These are phyloP conservation scores for Deroptyus accipitrinus DNA, from an alignment of 2,113 vertebrate species.

Conservation along the genomic window DNA sequence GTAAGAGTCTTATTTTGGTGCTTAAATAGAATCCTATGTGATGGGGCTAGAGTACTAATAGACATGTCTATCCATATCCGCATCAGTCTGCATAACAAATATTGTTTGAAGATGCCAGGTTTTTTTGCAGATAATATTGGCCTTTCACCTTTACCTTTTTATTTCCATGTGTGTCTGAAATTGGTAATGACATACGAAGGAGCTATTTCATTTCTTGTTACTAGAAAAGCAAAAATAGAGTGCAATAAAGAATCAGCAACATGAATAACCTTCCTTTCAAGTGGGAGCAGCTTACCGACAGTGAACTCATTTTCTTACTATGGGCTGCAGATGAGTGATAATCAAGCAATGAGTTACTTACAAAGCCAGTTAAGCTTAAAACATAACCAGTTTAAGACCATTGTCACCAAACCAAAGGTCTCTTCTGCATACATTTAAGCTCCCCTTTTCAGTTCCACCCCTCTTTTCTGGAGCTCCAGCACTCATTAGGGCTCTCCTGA, in stretches of 20 bases:
- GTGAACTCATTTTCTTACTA: neutral
- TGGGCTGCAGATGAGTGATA: neutral
- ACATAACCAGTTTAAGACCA: neutral
- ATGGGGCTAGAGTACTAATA: neutral
- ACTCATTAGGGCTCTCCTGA: neutral
- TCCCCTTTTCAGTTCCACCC: neutral
- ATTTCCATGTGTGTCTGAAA: neutral
- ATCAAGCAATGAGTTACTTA: neutral
- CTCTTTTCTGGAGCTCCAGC: neutral
- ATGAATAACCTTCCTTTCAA: neutral
- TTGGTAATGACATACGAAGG: neutral
- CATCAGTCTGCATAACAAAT: neutral
- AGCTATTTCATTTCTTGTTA: neutral
- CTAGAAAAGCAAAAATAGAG: neutral
- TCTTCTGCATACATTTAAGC: neutral
- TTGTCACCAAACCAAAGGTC: neutral
- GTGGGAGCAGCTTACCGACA: neutral
- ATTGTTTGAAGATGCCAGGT: neutral
- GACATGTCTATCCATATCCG: neutral
- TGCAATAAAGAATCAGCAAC: neutral
- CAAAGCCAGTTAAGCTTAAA: neutral
- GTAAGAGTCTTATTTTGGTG: neutral
- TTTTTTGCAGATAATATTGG: neutral
- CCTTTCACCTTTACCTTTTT: neutral
- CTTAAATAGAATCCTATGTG: neutral